These are phyloP conservation scores for Drosophila guanche DNA, from an alignment of 1,140 invertebrate genomes.

Conservation along the genomic window DNA sequence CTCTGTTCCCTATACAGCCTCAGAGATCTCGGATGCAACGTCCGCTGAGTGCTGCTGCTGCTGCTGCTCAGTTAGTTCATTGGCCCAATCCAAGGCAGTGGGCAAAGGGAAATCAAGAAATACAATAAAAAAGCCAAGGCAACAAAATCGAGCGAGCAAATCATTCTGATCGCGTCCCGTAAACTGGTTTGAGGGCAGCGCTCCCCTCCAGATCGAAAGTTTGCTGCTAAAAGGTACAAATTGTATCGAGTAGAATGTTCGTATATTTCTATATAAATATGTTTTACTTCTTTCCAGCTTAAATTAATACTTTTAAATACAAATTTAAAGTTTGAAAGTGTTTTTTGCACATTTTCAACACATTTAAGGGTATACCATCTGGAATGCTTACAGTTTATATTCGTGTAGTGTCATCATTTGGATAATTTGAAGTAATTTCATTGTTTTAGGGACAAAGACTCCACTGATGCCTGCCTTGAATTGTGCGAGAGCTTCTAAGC, in stretches of 20 bases:
- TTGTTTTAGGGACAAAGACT: conserved; percentile 5
- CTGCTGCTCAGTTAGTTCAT: conserved; percentile 57
- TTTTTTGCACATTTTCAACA: too few species aligned
- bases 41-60: conserved; percentile 44
- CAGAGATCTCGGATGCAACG: conserved; percentile 43
- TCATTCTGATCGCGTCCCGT: conserved; percentile 37
- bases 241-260: not conserved
- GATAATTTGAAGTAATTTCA: conserved; percentile 45
- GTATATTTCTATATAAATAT: conserved; percentile 45
- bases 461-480: not conserved
- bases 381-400: conserved; percentile 17
- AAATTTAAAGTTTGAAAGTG: conserved; percentile 10
- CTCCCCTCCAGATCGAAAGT: conserved; percentile 5
- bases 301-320: conserved; percentile 35
- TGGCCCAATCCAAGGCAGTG: conserved; percentile 60
- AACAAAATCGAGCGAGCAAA: conserved; percentile 25
- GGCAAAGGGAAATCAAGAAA: conserved; percentile 56
- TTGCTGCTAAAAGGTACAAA: not conserved
- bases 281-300: conserved; percentile 43
- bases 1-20: conserved; percentile 4
- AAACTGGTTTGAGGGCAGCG: conserved; percentile 36
- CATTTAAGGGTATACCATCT: conserved; percentile 28
- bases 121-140: conserved; percentile 20
- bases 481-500: not conserved
- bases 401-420: not conserved